These are phyloP conservation scores for Lissonota sp. DNA, from an alignment of 2,888 invertebrate genomes.

Conservation along the genomic window DNA sequence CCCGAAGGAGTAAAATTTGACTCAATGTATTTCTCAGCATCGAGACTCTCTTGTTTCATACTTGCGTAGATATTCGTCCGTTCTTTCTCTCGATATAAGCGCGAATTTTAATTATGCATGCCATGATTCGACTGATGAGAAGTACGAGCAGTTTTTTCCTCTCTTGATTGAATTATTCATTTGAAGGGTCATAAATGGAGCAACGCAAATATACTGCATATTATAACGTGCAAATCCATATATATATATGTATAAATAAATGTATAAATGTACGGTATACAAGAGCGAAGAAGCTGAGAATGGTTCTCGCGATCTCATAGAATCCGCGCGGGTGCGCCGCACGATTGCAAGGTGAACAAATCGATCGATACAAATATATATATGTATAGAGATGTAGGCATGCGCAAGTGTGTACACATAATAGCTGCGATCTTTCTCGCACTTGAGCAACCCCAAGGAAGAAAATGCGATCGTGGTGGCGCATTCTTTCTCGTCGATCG, in stretches of 20 bases:
- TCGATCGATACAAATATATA: constrained; percentile 28
- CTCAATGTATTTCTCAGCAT: background rate
- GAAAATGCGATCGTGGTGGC: constrained; percentile 56
- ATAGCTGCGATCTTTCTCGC: constrained; percentile 44
- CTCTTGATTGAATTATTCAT: constrained; percentile 64
- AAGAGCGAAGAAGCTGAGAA: constrained; percentile 53
- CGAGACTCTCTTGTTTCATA: background rate
- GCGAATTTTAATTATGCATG: constrained; percentile 60
- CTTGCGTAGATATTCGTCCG: constrained; percentile 33
- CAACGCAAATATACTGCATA: constrained; percentile 23
- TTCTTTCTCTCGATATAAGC: constrained; percentile 29
- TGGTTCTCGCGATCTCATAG: constrained; percentile 57
- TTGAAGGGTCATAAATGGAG: constrained; percentile 57
- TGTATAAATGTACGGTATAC: constrained; percentile 11
- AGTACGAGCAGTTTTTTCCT: constrained; percentile 13
- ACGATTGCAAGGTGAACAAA: constrained; percentile 61
- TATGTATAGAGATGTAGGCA: background rate
- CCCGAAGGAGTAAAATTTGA: constrained; percentile 53
- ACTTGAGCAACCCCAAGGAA: constrained; percentile 36
- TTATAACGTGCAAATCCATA: background rate
- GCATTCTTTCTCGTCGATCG: constrained; percentile 66
- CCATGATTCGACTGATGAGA: constrained; percentile 57
- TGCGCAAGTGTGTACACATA: constrained; percentile 6
- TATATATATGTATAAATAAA: constrained; percentile 13
- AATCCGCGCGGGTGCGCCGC: constrained; percentile 55